These are phyloP conservation scores for Tridacna gigas DNA, from an alignment of 2,888 invertebrate genomes.

Conservation along the genomic window DNA sequence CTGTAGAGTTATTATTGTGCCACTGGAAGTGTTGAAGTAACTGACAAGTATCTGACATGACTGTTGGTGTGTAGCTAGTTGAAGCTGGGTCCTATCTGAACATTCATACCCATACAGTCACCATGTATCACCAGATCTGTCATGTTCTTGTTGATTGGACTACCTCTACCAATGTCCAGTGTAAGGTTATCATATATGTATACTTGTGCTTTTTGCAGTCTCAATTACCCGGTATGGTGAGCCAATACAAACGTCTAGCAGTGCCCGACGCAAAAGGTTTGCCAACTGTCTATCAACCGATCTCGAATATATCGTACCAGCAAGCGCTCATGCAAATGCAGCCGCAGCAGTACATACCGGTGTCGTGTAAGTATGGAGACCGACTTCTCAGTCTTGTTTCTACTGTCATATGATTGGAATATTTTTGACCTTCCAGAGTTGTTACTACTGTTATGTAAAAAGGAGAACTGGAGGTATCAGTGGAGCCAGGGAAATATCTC, in stretches of 20 bases:
- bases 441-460: too few relatives aligned
- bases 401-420: too few relatives aligned
- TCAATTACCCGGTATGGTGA: constrained; percentile 62
- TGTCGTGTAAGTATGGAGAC: constrained; percentile 75
- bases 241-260: constrained; percentile 95
- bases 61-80: background rate
- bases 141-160: background rate
- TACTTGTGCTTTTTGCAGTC: constrained; percentile 45
- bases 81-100: background rate
- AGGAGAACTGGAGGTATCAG: too few relatives aligned
- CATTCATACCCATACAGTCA: background rate
- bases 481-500: too few relatives aligned
- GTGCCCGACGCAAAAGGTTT: constrained; percentile 92
- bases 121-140: background rate
- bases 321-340: constrained; percentile 90
- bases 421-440: too few relatives aligned
- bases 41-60: background rate
- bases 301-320: constrained; percentile 88
- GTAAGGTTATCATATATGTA: background rate
- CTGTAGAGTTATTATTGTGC: background rate
- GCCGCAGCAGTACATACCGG: constrained; percentile 74
- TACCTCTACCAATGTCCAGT: background rate
- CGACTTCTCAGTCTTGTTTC: background rate
- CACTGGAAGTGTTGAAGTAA: background rate
- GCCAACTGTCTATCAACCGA: constrained; percentile 93